Conservation (phyloP, 2,797 vertebrate species). For the Pangasius mekongensis region DNA sequence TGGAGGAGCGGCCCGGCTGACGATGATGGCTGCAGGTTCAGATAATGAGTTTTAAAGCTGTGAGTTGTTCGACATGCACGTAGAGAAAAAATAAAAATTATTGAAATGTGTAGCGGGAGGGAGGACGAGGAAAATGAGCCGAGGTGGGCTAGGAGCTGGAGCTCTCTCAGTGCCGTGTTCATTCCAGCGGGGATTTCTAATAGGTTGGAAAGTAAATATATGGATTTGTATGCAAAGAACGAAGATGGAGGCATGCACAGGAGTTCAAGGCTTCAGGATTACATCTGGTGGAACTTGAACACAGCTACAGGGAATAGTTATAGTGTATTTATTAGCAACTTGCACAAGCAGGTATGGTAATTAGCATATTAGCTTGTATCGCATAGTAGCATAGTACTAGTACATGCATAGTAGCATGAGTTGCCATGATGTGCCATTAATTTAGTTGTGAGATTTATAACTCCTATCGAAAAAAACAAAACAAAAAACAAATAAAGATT, state of each 20-base stretch:
- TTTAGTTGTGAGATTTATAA: not conserved
- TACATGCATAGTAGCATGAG: not conserved
- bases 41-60: conserved; percentile 53
- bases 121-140: conserved; percentile 15
- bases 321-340: not conserved
- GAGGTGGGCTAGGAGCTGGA: not conserved
- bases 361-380: not conserved
- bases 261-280: not conserved
- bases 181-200: conserved; percentile 21
- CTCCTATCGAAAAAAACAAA: not conserved
- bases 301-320: not conserved
- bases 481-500: not conserved
- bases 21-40: conserved; percentile 2
- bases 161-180: not conserved
- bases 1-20: conserved; percentile 15
- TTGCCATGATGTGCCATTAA: too few relatives aligned
- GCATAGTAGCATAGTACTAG: not conserved
- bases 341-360: not conserved
- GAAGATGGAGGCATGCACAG: not conserved
- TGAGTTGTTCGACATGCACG: not conserved
- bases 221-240: not conserved
- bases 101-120: conserved; percentile 17
- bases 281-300: not conserved
- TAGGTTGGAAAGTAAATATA: conserved; percentile 28
- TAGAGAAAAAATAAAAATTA: conserved; percentile 24